These are phyloP conservation scores for Tachypleus tridentatus DNA, from an alignment of 1,140 invertebrate genomes.

Conservation along the genomic window DNA sequence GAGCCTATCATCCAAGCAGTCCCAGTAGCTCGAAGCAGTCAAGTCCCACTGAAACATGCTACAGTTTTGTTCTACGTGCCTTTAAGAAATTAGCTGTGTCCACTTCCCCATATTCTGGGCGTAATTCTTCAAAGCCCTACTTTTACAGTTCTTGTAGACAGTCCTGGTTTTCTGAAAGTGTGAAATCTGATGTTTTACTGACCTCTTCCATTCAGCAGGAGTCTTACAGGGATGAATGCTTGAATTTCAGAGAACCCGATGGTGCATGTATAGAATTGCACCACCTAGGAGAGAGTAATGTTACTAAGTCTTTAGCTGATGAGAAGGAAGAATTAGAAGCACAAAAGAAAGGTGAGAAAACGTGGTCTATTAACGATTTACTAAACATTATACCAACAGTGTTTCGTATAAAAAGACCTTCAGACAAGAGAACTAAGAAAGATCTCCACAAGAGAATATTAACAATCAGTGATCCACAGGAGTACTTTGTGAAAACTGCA, in stretches of 20 bases:
- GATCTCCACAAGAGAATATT: slow-evolving; percentile 37
- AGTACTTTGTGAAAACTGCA: slow-evolving; percentile 16
- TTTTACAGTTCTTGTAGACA: slow-evolving; percentile 20
- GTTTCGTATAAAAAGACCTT: slow-evolving; percentile 18
- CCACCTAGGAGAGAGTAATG: slow-evolving; percentile 50
- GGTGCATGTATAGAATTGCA: slow-evolving; percentile 77
- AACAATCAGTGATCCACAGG: slow-evolving; percentile 20
- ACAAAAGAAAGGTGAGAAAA: background rate
- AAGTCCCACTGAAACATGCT: slow-evolving; percentile 84
- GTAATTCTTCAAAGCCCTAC: slow-evolving; percentile 8
- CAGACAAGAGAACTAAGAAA: slow-evolving; percentile 28
- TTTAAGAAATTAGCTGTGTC: slow-evolving; percentile 48
- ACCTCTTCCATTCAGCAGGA: background rate
- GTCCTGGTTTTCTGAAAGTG: slow-evolving; percentile 17
- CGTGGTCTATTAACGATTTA: slow-evolving; percentile 66
- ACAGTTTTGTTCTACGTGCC: slow-evolving; percentile 79
- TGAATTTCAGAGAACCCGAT: slow-evolving; percentile 33
- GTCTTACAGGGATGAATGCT: slow-evolving; percentile 7
- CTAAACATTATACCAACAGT: slow-evolving; percentile 36
- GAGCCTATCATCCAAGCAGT: slow-evolving; percentile 3
- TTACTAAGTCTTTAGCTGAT: background rate
- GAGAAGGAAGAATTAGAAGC: too few relatives aligned
- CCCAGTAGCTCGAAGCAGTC: slow-evolving; percentile 57
- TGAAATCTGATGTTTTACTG: slow-evolving; percentile 13
- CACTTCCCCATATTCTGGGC: background rate